Base-by-base conservation (phyloP, 2,888 invertebrate genomes). In the Thyatira batis region DNA sequence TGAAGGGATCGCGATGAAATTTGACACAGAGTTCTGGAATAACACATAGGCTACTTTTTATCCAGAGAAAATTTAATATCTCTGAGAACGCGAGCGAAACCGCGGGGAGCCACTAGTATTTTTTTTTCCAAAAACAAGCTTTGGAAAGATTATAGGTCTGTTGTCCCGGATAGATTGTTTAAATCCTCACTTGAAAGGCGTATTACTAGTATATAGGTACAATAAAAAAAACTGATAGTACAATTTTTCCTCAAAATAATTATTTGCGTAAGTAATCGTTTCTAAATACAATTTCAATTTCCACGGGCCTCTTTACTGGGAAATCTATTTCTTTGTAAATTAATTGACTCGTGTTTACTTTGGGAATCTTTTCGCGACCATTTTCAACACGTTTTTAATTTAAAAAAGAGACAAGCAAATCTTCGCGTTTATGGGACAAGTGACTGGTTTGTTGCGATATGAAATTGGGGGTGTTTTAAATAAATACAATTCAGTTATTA, bases 301-400 rank as follows among this genome's bases (percentile, higher is more conserved):
- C n/a, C 30, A n/a, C 0, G 17, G 39, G 8, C 33, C 39, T 39
- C 17, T 17, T 39, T 2, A n/a, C 17, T 17, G n/a, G 8, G 17
- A n/a, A 39, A 17, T 39, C 23, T 46, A 67, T 66, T 64, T 61
- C 62, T 57, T 65, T 52, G 48, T 57, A 67, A 69, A 67, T 67
- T 63, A 66, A 67, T 69, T 63, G 63, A 56, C 49, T 54, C 64
- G 61, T 64, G 59, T 69, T 60, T 66, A 54, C 62, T 49, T 58
- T 45, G 52, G 17, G 61, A 69, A 79, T 75, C 79, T 73, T 60
- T 53, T 28, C 53, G 52, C 56, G 46, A 52, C 53, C 52, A 56
- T 20, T 48, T 58, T 56, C 65, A 72, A 75, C 80, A 80, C 80
- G 80, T 80, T 80, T 78, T 73, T 78, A 74, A 80, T 80, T 80